phyloP scores from a whole-genome alignment of 2,113 vertebrate species.

The Thymallus thymallus region DNA sequence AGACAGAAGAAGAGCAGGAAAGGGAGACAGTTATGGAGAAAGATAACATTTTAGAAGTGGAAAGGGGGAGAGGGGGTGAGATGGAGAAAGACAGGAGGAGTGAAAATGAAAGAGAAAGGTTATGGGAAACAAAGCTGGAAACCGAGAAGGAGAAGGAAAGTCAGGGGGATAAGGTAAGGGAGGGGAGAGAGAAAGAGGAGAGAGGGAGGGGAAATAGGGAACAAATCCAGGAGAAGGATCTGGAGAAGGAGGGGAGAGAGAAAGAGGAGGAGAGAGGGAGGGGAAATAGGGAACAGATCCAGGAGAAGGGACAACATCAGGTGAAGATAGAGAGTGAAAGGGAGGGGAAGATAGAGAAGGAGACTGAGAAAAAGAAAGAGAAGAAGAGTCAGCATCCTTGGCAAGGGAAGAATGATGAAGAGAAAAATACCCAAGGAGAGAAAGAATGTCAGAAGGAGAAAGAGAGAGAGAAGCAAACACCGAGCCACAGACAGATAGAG shows the following conservation, averaged over 20 bases:
- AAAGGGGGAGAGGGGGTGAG: neutral
- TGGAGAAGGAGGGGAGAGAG: constrained; percentile 25
- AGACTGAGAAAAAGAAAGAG: constrained; percentile 24
- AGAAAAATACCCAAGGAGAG: constrained; percentile 28
- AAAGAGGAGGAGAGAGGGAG: constrained; percentile 34
- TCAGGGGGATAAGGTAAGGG: constrained; percentile 56
- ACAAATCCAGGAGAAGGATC: constrained; percentile 32
- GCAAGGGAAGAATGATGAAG: constrained; percentile 14
- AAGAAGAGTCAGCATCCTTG: neutral
- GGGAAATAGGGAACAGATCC: constrained; percentile 19
- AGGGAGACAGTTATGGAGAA: constrained; percentile 55
- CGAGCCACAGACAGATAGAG: neutral
- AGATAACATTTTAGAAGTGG: constrained; percentile 66
- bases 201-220: constrained; percentile 28
- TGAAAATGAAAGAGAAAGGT: constrained; percentile 54
- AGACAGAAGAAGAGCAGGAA: neutral
- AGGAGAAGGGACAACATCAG: constrained; percentile 12
- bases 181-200: constrained; percentile 32
- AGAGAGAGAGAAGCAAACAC: constrained; percentile 10
- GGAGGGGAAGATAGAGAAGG: constrained; percentile 13
- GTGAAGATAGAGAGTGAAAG: constrained; percentile 11
- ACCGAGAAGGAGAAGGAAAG: constrained; percentile 44
- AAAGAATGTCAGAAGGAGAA: constrained; percentile 40
- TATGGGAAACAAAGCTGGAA: constrained; percentile 17
- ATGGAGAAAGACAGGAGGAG: constrained; percentile 33